These are phyloP conservation scores for Urocolius indicus DNA, from an alignment of 2,113 vertebrate genomes.

Conservation along the genomic window DNA sequence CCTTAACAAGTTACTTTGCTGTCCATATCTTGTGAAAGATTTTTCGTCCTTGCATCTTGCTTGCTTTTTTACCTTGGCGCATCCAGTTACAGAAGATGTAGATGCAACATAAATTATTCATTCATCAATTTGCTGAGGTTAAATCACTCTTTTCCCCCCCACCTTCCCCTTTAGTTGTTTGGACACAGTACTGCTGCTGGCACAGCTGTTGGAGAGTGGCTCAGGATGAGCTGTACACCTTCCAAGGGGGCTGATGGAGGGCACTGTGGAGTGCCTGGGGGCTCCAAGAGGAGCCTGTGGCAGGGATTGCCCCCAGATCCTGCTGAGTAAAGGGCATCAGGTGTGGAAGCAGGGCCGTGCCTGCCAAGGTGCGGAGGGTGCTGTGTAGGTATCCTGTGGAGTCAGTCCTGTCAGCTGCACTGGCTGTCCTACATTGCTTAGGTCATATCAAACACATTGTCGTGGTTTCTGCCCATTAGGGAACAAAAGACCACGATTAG, in stretches of 20 bases:
- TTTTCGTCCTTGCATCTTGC: not conserved
- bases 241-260: not conserved
- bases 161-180: not conserved
- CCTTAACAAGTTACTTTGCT: not conserved
- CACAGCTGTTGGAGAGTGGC: not conserved
- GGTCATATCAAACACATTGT: rapidly evolving
- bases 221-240: not conserved
- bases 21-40: not conserved
- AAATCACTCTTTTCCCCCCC: not conserved
- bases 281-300: not conserved
- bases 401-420: rapidly evolving
- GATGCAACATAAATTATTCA: not conserved
- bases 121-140: not conserved
- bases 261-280: not conserved
- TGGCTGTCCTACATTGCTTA: rapidly evolving
- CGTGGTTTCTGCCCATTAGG: too few relatives aligned
- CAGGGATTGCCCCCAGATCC: not conserved
- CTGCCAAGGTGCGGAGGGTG: not conserved
- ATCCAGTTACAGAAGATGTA: not conserved
- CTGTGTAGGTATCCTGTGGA: rapidly evolving
- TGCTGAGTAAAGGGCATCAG: not conserved
- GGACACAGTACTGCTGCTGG: not conserved
- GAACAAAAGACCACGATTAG: too few relatives aligned
- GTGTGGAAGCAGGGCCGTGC: not conserved
- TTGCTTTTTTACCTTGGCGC: not conserved